These are phyloP conservation scores for Aix galericulata DNA, from an alignment of 2,113 vertebrate genomes.

Conservation along the genomic window DNA sequence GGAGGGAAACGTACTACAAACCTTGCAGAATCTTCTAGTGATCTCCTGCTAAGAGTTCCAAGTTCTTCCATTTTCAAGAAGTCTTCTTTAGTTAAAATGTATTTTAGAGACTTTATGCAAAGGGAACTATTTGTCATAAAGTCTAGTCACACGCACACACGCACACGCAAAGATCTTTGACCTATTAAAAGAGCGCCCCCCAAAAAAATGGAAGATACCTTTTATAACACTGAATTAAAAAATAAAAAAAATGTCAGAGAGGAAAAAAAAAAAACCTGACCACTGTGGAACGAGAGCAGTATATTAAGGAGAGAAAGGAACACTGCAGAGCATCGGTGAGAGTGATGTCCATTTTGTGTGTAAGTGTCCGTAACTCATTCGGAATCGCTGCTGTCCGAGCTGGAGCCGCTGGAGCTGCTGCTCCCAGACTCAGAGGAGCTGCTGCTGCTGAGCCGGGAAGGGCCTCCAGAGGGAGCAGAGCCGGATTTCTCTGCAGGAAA, in stretches of 20 bases:
- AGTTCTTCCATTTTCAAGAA: slow-evolving; percentile 8
- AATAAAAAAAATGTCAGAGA: slow-evolving; percentile 22
- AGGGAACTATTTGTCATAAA: slow-evolving; percentile 44
- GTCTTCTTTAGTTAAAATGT: not conserved
- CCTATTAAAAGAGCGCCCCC: slow-evolving; percentile 51
- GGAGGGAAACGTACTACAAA: slow-evolving; percentile 6
- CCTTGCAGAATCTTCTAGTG: not conserved
- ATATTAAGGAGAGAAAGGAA: slow-evolving; percentile 26
- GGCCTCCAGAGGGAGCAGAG: slow-evolving; percentile 79
- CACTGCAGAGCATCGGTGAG: not conserved
- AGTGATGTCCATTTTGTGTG: not conserved
- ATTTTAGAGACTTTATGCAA: slow-evolving; percentile 65
- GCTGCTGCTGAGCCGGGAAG: slow-evolving; percentile 82
- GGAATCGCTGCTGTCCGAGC: slow-evolving; percentile 89
- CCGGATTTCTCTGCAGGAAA: slow-evolving; percentile 83
- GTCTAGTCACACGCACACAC: slow-evolving; percentile 48
- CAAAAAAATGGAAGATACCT: slow-evolving; percentile 33
- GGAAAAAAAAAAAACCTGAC: slow-evolving; percentile 38
- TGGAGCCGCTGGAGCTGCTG: slow-evolving; percentile 88
- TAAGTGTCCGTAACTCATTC: slow-evolving; percentile 53
- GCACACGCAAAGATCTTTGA: slow-evolving; percentile 51
- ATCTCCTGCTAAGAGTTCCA: slow-evolving; percentile 27
- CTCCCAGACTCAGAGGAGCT: slow-evolving; percentile 86
- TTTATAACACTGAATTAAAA: slow-evolving; percentile 71
- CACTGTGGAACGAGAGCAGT: slow-evolving; percentile 50